phyloP scores from a whole-genome alignment of 2,113 vertebrate species.

The Tenrec ecaudatus region DNA sequence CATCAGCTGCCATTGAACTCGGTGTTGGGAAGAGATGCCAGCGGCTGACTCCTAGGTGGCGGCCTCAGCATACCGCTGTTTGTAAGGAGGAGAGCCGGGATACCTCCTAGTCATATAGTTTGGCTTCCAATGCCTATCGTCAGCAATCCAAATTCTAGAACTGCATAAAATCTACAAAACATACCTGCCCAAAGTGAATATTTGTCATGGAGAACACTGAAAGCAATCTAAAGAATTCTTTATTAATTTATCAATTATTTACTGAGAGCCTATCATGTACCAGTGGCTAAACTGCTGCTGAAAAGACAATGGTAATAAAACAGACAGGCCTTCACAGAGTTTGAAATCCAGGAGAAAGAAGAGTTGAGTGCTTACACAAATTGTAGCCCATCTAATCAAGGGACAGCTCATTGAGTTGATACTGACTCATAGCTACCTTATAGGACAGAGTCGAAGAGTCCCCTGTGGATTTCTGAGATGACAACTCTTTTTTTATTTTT shows the following conservation, averaged over 20 bases:
- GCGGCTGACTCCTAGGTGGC: not conserved
- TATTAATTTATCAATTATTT: constrained; percentile 10
- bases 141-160: not conserved
- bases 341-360: not conserved
- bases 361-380: not conserved
- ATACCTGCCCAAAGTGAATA: not conserved
- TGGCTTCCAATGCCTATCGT: not conserved
- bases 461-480: too few relatives aligned
- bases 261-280: not conserved
- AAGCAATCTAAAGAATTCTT: not conserved
- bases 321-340: not conserved
- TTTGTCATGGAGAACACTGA: constrained; percentile 3
- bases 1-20: not conserved
- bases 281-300: too few relatives aligned
- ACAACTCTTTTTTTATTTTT: too few relatives aligned
- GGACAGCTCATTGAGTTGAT: too few relatives aligned
- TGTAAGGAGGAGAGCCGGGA: not conserved
- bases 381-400: not conserved
- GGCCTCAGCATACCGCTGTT: not conserved
- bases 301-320: not conserved
- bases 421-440: too few relatives aligned
- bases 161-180: not conserved
- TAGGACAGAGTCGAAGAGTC: too few relatives aligned
- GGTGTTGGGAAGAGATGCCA: not conserved
- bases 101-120: not conserved